phyloP scores from a whole-genome alignment of 2,113 vertebrate species.

The Nicator chloris region DNA sequence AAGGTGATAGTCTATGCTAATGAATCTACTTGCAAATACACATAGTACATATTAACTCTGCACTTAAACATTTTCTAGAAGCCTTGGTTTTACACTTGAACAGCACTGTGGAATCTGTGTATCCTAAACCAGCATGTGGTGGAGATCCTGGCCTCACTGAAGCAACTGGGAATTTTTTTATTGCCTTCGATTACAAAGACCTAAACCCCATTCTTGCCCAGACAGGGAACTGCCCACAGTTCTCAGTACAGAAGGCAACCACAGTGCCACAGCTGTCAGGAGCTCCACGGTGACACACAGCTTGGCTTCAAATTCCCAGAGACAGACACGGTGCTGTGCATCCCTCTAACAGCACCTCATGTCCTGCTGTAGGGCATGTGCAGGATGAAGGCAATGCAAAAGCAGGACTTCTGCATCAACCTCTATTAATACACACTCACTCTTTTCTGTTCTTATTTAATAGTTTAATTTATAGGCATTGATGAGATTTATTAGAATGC shows the following conservation, averaged over 20 bases:
- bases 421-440: neutral
- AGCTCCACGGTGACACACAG: neutral
- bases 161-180: neutral
- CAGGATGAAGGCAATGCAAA: neutral
- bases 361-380: neutral
- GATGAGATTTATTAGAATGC: neutral
- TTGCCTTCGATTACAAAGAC: neutral
- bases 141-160: neutral
- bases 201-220: neutral
- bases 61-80: neutral
- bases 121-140: accelerated
- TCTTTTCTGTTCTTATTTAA: neutral
- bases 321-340: neutral
- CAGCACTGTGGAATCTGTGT: neutral
- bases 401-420: neutral
- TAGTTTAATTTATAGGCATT: neutral
- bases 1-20: neutral
- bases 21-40: neutral
- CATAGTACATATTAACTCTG: accelerated
- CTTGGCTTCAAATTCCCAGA: neutral
- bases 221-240: neutral
- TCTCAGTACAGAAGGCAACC: neutral
- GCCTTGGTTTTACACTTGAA: neutral
- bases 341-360: accelerated
- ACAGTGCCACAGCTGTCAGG: neutral